These are phyloP conservation scores for Netta rufina DNA, from an alignment of 2,797 vertebrate genomes.

Conservation along the genomic window DNA sequence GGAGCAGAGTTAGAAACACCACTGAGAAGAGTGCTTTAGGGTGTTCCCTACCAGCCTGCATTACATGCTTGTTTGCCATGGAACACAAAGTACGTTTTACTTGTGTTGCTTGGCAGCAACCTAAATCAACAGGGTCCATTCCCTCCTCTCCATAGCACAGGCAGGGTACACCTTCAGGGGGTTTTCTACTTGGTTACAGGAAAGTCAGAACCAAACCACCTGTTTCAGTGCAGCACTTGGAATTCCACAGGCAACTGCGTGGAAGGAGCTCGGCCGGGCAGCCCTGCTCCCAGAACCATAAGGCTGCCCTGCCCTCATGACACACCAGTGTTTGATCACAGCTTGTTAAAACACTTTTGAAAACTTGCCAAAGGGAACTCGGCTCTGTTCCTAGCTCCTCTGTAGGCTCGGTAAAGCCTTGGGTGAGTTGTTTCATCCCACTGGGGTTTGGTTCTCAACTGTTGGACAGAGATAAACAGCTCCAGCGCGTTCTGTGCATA, in stretches of 20 bases:
- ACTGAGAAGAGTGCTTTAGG: fast-evolving
- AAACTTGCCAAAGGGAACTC: not conserved
- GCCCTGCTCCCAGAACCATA: not conserved
- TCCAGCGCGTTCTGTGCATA: not conserved
- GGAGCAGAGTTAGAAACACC: not conserved
- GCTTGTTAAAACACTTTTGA: not conserved
- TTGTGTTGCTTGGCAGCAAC: not conserved
- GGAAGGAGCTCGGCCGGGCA: not conserved
- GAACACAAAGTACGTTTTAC: fast-evolving
- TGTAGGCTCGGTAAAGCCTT: not conserved
- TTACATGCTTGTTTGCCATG: fast-evolving
- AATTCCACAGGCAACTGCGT: not conserved
- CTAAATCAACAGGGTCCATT: not conserved
- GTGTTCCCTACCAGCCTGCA: not conserved
- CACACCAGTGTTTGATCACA: not conserved
- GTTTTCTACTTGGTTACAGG: not conserved
- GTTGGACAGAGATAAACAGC: conserved; percentile 53
- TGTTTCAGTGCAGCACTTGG: not conserved
- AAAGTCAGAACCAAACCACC: not conserved
- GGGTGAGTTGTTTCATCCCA: not conserved
- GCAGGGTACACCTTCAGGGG: not conserved
- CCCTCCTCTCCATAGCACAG: not conserved
- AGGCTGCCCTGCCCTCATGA: not conserved
- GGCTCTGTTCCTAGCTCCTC: not conserved
- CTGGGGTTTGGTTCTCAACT: not conserved